Percentiles rank a stretch among this genome's conserved stretches.
Evolutionary conservation across 2,113 vertebrate genomes (phyloP).

Genomic region (Porphyrio hochstetteri): DNA sequence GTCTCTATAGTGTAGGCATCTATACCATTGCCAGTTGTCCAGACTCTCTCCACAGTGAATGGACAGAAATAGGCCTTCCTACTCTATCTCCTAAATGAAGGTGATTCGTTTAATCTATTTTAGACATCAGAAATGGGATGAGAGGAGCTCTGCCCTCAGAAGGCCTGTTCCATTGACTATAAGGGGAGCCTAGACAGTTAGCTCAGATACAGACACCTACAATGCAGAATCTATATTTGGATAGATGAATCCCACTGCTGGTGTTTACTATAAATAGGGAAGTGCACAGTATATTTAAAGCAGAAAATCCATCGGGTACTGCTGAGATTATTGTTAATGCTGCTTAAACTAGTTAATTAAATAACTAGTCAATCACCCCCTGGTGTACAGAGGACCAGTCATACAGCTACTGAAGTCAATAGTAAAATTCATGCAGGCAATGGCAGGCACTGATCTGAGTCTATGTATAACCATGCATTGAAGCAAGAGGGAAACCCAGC

Average conservation of each 20-base stretch:
- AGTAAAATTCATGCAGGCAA: not conserved
- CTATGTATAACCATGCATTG: not conserved
- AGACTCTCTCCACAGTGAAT: not conserved
- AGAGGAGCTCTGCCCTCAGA: conserved; percentile 47
- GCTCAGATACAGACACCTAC: conserved; percentile 49
- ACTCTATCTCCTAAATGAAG: conserved; percentile 8
- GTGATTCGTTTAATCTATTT: conserved; percentile 21
- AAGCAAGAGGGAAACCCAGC: not conserved
- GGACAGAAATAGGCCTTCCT: conserved; percentile 30
- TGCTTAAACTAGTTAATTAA: conserved; percentile 68
- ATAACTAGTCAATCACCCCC: conserved; percentile 56
- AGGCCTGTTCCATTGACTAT: not conserved
- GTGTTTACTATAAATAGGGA: conserved; percentile 71
- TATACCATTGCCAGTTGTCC: not conserved
- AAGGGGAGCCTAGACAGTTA: conserved; percentile 25
- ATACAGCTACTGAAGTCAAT: not conserved
- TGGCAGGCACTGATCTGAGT: not conserved
- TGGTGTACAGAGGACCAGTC: not conserved
- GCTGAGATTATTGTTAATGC: conserved; percentile 67
- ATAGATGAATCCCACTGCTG: conserved; percentile 57
- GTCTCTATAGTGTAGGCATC: not conserved
- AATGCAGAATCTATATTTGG: conserved; percentile 60
- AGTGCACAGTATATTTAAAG: conserved; percentile 63
- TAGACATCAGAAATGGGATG: not conserved
- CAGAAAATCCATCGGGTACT: conserved; percentile 60